These are phyloP conservation scores for Mesembrinibis cayennensis DNA, from an alignment of 2,113 vertebrate genomes.

Conservation along the genomic window DNA sequence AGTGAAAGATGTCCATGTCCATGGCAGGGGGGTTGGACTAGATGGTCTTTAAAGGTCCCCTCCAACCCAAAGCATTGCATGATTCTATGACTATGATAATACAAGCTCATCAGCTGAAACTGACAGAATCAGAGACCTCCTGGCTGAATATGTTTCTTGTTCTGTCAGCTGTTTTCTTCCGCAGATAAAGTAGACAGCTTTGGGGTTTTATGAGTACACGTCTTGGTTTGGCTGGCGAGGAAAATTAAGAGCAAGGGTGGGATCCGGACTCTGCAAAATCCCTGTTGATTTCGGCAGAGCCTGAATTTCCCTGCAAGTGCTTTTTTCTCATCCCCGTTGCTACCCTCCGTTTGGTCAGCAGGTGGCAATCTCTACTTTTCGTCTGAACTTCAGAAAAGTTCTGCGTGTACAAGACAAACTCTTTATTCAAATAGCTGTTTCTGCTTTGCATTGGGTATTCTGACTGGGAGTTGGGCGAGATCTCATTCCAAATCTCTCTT, in stretches of 20 bases:
- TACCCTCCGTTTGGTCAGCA: constrained; percentile 24
- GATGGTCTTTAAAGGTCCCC: not conserved
- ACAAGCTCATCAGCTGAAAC: not conserved
- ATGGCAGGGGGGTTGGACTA: not conserved
- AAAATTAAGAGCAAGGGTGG: not conserved
- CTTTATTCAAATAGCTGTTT: not conserved
- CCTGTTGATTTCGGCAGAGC: not conserved
- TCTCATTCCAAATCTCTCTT: not conserved
- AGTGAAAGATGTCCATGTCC: not conserved
- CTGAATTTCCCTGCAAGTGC: not conserved
- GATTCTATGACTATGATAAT: not conserved
- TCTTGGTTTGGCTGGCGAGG: not conserved
- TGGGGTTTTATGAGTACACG: not conserved
- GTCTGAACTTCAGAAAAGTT: not conserved
- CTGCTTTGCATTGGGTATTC: not conserved
- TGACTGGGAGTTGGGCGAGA: not conserved
- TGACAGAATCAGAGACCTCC: not conserved
- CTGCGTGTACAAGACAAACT: not conserved
- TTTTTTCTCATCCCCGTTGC: not conserved
- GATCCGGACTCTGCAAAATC: not conserved
- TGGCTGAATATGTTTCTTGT: not conserved
- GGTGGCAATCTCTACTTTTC: constrained; percentile 61
- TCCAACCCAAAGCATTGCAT: not conserved
- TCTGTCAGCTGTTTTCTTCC: not conserved
- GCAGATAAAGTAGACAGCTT: not conserved